Percentiles rank a stretch among this genome's conserved stretches.
phyloP scores from a whole-genome alignment of 1,140 invertebrate genomes.

The Mercenaria mercenaria region DNA sequence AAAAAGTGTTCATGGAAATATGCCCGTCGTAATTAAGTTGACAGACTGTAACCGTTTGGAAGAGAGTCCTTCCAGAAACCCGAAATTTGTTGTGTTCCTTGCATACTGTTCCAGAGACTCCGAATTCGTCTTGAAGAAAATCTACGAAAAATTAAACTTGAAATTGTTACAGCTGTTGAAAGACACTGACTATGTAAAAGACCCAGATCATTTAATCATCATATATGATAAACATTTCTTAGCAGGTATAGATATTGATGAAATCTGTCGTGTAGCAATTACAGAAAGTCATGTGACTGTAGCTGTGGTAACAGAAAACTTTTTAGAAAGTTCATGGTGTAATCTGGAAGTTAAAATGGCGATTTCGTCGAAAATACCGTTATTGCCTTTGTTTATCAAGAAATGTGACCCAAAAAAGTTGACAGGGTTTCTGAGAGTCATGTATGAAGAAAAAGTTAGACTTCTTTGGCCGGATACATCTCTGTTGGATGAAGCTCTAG shows the following conservation, averaged over 20 bases:
- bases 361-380: neutral
- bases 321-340: no score
- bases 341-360: no score
- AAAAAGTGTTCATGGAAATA: no score
- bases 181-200: no score
- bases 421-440: no score
- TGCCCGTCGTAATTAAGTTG: neutral
- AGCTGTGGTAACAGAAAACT: neutral
- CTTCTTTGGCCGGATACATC: no score
- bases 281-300: conserved; percentile 9
- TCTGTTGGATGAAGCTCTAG: no score
- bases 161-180: neutral
- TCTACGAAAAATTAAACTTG: neutral
- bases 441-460: no score
- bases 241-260: conserved; percentile 10
- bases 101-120: no score
- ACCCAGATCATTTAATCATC: neutral
- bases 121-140: neutral
- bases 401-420: neutral
- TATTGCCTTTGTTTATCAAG: neutral
- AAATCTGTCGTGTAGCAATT: neutral
- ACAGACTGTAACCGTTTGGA: neutral
- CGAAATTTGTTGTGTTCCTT: no score
- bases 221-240: neutral
- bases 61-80: neutral